Conservation (phyloP, 1,140 invertebrate species). For the Drosophila sucinea region DNA sequence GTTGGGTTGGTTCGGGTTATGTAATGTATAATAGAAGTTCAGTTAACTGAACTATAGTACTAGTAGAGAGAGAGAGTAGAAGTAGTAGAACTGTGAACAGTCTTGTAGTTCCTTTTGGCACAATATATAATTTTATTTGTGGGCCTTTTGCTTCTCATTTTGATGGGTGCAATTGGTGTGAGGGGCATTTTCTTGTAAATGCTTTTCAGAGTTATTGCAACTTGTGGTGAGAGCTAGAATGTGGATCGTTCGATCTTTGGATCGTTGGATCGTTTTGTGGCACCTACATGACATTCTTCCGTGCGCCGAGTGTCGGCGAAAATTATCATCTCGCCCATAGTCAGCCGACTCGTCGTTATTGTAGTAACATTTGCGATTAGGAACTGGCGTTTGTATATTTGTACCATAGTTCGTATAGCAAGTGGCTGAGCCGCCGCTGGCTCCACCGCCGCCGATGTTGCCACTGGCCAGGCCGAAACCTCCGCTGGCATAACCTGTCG, state of each 20-base stretch:
- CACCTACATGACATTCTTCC: conserved; percentile 82
- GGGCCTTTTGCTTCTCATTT: conserved; percentile 44
- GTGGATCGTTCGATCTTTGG: too few relatives aligned
- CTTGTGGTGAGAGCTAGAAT: too few relatives aligned
- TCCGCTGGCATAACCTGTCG: conserved; percentile 55
- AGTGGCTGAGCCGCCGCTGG: conserved; percentile 45
- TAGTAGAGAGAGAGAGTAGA: too few relatives aligned
- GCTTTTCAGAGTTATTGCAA: conserved; percentile 38
- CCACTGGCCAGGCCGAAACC: conserved; percentile 33
- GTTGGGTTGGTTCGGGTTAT: too few relatives aligned
- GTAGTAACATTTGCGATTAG: conserved; percentile 81
- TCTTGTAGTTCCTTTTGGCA: conserved; percentile 54
- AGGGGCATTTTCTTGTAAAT: conserved; percentile 73
- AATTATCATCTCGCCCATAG: conserved; percentile 73
- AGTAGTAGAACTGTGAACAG: conserved; percentile 31
- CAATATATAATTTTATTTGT: conserved; percentile 26
- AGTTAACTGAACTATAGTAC: background rate
- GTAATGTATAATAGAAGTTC: background rate
- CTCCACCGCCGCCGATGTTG: conserved; percentile 12
- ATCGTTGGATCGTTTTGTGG: conserved; percentile 7
- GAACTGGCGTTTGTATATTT: conserved; percentile 81
- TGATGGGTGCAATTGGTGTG: conserved; percentile 26
- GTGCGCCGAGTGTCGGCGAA: conserved; percentile 82
- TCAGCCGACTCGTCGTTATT: conserved; percentile 52
- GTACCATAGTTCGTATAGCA: conserved; percentile 83